Base-by-base conservation (phyloP, 2,113 vertebrate species). In the Ibidorhyncha struthersii region DNA sequence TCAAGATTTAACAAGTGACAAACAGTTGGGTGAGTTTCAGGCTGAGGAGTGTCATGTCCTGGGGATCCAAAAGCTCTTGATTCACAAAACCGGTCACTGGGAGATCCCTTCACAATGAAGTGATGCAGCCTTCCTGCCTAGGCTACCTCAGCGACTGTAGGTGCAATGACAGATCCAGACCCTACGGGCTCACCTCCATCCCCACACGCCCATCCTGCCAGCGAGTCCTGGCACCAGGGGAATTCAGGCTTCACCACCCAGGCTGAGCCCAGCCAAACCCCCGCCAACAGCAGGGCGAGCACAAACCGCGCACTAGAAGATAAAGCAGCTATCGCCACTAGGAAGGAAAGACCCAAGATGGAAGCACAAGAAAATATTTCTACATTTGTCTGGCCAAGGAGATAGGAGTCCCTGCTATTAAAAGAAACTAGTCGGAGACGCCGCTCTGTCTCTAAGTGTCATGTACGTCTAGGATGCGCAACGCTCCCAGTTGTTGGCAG, bases 381-480 rank as follows among this genome's bases (percentile, higher is more conserved):
- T 43, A 4, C 0, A 0, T 23, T 49, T 49, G 49, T 49, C 22
- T 59, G 58, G 17, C 34, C 1, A 8, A 63, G 29, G 45, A 77
- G 36, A 41, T 8, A 3, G 0, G 4, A 79, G 74, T 36, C n/a
- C 56, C 65, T 40, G 72, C 62, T 66, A 16, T 20, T 0, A 21
- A 49, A 43, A 88, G 63, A 73, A 63, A 40, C 12, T 3, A 10
- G 7, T 10, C 0, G 7, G 30, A 61, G 84, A 7, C 0, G 9
- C 18, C 4, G 32, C 82, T 59, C 8, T 0, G 17, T 5, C 41
- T 34, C 65, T 0, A 0, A 43, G 12, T 2, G 16, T 4, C 61
- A 38, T 0, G 5, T 3, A 1, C 21, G 8, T 5, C 4, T 3
- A 23, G 32, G 67, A 52, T 2, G 27, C 0, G 12, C 74, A 20